Evolutionary conservation across 23 tunicate species (phyloP), one percentile per base, ranked within the genome.

Genomic region (Aplidium turbinatum): DNA sequence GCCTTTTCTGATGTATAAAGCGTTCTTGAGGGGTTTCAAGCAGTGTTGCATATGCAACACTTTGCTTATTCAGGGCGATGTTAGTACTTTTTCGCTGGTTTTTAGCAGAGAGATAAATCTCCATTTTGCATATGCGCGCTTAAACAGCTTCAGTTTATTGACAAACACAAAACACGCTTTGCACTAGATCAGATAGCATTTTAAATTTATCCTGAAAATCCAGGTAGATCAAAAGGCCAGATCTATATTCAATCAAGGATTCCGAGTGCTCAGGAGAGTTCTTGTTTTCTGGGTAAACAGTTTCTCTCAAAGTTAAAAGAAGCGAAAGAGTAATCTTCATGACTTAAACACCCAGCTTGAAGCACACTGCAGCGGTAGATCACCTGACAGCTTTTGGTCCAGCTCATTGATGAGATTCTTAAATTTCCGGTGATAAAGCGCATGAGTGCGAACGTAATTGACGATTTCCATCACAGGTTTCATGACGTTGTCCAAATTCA

Each of bases 361-460:
- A 26, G 73, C 26, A 61, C 61, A 47, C 61, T 70, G 77, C 60
- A 70, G 77, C 62, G 77, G 77, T 61, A 70, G 62, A 48, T 74
- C 79, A 74, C 68, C 68, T 57, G 68, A 9, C 33, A 74, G 79
- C 68, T 48, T 48, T 74, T 57, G 79, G 31, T 74, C 68, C 69
- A 74, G 79, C 69, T 74, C 79, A 33, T 22, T 19, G 51, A 74
- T 74, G 22, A 57, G 79, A 56, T 74, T 74, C 68, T 57, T 74
- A 48, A 74, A 74, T 74, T 74, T 46, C 79, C 79, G 67, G 68
- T 74, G 79, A 48, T 74, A 56, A 57, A 74, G 79, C 68, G 79
- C 79, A 71, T 71, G 77, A 11, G 77, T 71, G 63, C 77, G 61
- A 63, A 71, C 50, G 35, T 71, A 47, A 24, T 71, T 50, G 38